phyloP scores from a whole-genome alignment of 64 coral and sea anemone genomes.

The Trachythela sp. region DNA sequence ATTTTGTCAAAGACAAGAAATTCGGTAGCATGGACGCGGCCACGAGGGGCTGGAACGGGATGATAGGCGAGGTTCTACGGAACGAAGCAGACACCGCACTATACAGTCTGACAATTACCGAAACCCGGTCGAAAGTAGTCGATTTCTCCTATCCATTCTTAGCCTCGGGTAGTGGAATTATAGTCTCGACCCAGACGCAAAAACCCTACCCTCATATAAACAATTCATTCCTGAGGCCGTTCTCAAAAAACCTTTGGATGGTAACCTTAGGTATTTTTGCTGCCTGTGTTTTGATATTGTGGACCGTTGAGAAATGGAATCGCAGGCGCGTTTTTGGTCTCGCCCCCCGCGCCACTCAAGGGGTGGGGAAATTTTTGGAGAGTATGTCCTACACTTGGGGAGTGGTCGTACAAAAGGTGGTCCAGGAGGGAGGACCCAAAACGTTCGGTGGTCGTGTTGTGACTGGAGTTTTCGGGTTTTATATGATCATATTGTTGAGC shows the following conservation, averaged over 20 bases:
- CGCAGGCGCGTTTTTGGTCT: not conserved
- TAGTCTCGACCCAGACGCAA: not conserved
- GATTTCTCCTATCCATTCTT: not conserved
- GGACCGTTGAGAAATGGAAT: not conserved
- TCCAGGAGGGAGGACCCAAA: not conserved
- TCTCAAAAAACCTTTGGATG: not conserved
- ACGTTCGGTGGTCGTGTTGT: not conserved
- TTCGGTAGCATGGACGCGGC: not conserved
- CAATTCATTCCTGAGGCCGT: not conserved
- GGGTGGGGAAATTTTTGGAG: not conserved
- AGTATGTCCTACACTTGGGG: not conserved
- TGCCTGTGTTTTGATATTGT: not conserved
- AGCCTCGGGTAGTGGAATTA: not conserved
- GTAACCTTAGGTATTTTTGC: not conserved
- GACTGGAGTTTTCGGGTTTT: not conserved
- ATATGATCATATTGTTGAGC: not conserved
- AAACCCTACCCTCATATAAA: not conserved
- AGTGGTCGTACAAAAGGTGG: not conserved
- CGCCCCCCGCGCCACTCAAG: not conserved
- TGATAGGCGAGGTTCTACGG: not conserved
- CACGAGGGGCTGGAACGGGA: not conserved
- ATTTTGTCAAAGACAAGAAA: slow-evolving; percentile 3
- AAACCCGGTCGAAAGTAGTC: not conserved
- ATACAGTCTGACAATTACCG: not conserved
- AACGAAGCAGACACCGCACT: not conserved